Conservation (phyloP, 2,888 invertebrate genomes). For the Scaptomyza cyrtandrae region DNA sequence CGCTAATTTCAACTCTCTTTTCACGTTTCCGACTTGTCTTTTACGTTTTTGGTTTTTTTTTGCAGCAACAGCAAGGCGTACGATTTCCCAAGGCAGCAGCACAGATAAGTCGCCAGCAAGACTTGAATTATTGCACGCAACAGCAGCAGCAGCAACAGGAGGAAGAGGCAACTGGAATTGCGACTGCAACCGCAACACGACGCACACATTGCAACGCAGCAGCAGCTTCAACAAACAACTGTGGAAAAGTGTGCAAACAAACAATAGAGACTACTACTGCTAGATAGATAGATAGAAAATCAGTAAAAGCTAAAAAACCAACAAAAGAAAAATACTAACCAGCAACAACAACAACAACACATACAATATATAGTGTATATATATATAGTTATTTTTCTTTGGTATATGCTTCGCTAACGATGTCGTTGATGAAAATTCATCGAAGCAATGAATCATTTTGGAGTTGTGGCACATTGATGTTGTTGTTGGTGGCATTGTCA, state of each 20-base stretch:
- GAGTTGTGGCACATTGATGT: conserved; percentile 67
- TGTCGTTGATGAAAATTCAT: conserved; percentile 81
- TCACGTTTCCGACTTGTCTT: conserved; percentile 55
- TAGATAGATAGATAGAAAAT: conserved; percentile 60
- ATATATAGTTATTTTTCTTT: conserved; percentile 33
- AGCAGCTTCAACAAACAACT: conserved; percentile 61
- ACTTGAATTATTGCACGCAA: conserved; percentile 82
- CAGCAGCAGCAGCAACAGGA: conserved; percentile 41
- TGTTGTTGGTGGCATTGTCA: conserved; percentile 63
- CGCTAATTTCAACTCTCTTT: conserved; percentile 49
- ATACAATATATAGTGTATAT: conserved; percentile 23
- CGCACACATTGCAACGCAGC: conserved; percentile 65
- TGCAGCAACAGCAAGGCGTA: conserved; percentile 73
- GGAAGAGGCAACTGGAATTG: conserved; percentile 31
- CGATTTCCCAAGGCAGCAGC: conserved; percentile 76
- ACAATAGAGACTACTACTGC: conserved; percentile 58
- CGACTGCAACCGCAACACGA: conserved; percentile 58
- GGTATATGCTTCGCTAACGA: conserved; percentile 79
- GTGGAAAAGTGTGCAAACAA: conserved; percentile 75
- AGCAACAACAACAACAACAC: conserved; percentile 33
- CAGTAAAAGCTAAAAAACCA: conserved; percentile 44
- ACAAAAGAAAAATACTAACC: conserved; percentile 20
- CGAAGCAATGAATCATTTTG: conserved; percentile 82
- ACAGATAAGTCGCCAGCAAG: conserved; percentile 82
- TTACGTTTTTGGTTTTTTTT: conserved; percentile 32